phyloP scores from a whole-genome alignment of 2,797 vertebrate species.

The Rhincodon typus region DNA sequence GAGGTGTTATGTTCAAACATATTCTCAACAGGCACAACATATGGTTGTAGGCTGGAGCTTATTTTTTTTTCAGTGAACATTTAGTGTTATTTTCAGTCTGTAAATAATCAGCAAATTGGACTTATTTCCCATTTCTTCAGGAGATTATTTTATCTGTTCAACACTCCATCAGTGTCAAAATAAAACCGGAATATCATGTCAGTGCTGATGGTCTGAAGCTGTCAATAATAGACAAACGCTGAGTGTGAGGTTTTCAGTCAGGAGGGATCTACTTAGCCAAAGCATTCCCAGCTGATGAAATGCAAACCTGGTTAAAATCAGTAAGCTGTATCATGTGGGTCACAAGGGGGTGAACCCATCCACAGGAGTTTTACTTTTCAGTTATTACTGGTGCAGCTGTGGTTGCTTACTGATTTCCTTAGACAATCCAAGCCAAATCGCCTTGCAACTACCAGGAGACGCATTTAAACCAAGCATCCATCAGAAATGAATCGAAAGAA shows the following conservation, averaged over 20 bases:
- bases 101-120: constrained; percentile 27
- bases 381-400: constrained; percentile 9
- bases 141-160: neutral
- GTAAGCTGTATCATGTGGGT: neutral
- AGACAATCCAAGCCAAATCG: neutral
- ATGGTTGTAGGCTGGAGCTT: constrained; percentile 7
- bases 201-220: neutral
- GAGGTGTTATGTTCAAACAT: constrained; percentile 26
- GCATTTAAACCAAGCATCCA: neutral
- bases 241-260: neutral
- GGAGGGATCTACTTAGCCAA: neutral
- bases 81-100: constrained; percentile 24
- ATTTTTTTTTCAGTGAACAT: constrained; percentile 19
- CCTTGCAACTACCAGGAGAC: neutral
- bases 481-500: neutral
- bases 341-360: neutral
- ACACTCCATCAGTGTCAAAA: neutral
- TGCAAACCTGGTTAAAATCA: neutral
- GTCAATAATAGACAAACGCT: neutral
- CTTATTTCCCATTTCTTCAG: neutral
- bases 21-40: constrained; percentile 32
- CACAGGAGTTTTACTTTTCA: neutral
- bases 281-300: too few species aligned
- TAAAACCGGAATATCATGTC: neutral
- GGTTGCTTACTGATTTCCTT: neutral